phyloP scores from a whole-genome alignment of 2,797 vertebrate genomes.

The Euphonia xanthogaster region DNA sequence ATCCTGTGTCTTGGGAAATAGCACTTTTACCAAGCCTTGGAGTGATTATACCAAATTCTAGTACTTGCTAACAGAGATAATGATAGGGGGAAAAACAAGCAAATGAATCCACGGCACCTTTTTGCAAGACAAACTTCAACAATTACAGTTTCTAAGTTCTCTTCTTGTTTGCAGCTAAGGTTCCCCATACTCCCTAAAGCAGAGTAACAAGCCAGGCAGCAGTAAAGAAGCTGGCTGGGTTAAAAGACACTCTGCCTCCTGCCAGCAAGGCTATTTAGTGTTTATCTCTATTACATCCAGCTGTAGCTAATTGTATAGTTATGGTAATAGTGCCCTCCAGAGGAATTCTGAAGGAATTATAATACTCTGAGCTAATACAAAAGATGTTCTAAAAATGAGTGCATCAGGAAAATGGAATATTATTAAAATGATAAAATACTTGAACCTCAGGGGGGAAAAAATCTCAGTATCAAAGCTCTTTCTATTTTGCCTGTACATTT shows the following conservation, averaged over 20 bases:
- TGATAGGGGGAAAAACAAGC: rapidly evolving
- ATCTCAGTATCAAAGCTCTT: conserved; percentile 29
- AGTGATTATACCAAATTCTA: background rate
- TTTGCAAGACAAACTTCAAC: background rate
- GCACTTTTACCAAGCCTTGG: background rate
- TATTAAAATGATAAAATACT: conserved; percentile 47
- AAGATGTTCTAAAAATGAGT: background rate
- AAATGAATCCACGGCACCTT: background rate
- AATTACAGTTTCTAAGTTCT: background rate
- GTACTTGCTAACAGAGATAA: background rate
- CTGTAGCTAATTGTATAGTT: conserved; percentile 66
- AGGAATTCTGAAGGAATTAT: conserved; percentile 73
- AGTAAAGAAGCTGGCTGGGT: background rate
- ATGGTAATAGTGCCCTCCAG: conserved; percentile 80
- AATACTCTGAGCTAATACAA: background rate
- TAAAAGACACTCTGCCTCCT: conserved; percentile 24
- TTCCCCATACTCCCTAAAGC: background rate
- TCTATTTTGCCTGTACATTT: conserved; percentile 13
- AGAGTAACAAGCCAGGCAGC: background rate
- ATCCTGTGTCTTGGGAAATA: background rate
- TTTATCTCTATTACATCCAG: background rate
- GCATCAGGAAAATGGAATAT: conserved; percentile 19
- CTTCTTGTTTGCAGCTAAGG: background rate
- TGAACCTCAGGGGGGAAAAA: background rate
- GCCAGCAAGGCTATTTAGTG: conserved; percentile 5